Conservation (phyloP, 2,797 vertebrate species). For the Phalanger gymnotis region DNA sequence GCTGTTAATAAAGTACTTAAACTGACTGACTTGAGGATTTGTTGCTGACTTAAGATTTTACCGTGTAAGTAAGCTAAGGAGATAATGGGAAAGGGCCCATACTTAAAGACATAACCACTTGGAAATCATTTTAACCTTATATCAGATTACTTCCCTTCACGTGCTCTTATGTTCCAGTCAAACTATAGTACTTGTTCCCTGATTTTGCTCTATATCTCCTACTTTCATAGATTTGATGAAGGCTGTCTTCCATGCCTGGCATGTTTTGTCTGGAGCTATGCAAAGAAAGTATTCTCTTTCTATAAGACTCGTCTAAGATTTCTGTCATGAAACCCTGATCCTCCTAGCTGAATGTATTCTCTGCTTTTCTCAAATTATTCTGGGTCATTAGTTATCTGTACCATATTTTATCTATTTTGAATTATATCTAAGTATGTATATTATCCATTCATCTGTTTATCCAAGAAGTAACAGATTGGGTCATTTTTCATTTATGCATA, state of each 20-base stretch:
- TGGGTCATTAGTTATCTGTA: neutral
- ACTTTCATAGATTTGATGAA: neutral
- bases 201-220: neutral
- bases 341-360: neutral
- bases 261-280: neutral
- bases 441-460: neutral
- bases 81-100: neutral
- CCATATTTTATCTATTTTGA: neutral
- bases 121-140: neutral
- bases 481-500: neutral
- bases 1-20: neutral
- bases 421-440: neutral
- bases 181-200: neutral
- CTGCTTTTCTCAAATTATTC: neutral
- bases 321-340: neutral
- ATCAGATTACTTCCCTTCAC: neutral
- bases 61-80: neutral
- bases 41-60: neutral
- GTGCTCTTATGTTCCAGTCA: neutral
- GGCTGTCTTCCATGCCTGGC: neutral
- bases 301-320: neutral
- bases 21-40: neutral
- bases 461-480: neutral
- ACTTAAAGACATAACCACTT: neutral
- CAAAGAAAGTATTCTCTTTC: neutral